A percentile compares a stretch with the other conserved stretches of the same genome.
Evolutionary conservation across 1,140 invertebrate species (phyloP).

Genomic region (Apis florea): DNA sequence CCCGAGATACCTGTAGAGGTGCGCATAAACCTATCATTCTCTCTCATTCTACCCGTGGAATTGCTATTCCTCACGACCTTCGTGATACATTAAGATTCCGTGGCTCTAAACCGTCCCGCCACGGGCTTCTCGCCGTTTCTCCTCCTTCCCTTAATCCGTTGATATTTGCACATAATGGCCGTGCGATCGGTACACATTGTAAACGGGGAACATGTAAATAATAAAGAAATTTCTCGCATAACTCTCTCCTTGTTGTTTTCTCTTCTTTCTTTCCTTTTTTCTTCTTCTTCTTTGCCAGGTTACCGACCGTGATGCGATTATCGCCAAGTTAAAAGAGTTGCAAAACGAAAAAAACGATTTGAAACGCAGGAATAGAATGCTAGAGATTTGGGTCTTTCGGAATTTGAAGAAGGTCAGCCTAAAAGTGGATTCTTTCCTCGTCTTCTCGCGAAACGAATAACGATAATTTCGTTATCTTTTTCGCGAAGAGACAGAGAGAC

Average conservation of each 20-base stretch:
- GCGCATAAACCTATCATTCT: slow-evolving; percentile 66
- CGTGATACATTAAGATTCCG: slow-evolving; percentile 59
- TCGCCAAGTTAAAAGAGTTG: slow-evolving; percentile 52
- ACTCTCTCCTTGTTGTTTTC: slow-evolving; percentile 3
- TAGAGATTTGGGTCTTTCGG: slow-evolving; percentile 56
- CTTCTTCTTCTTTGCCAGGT: slow-evolving; percentile 38
- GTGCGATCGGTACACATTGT: slow-evolving; percentile 35
- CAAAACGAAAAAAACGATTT: slow-evolving; percentile 42
- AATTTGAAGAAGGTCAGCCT: slow-evolving; percentile 61
- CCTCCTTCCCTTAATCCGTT: slow-evolving; percentile 26
- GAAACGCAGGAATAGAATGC: slow-evolving; percentile 53
- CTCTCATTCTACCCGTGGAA: slow-evolving; percentile 54
- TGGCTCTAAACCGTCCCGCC: background rate
- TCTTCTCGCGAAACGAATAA: too few relatives aligned
- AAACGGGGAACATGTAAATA: slow-evolving; percentile 47
- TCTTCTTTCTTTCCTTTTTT: background rate
- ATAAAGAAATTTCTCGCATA: slow-evolving; percentile 32
- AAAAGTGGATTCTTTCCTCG: background rate
- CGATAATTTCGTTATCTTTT: too few relatives aligned
- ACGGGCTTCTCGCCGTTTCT: slow-evolving; percentile 28
- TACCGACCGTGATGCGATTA: slow-evolving; percentile 48
- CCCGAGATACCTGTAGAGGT: slow-evolving; percentile 64
- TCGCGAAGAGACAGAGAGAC: too few relatives aligned
- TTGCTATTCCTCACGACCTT: slow-evolving; percentile 63
- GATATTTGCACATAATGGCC: slow-evolving; percentile 52